A percentile compares a stretch with the other conserved stretches of the same genome.
phyloP scores from a whole-genome alignment of 2,797 vertebrate species.

The Lepus townsendii region DNA sequence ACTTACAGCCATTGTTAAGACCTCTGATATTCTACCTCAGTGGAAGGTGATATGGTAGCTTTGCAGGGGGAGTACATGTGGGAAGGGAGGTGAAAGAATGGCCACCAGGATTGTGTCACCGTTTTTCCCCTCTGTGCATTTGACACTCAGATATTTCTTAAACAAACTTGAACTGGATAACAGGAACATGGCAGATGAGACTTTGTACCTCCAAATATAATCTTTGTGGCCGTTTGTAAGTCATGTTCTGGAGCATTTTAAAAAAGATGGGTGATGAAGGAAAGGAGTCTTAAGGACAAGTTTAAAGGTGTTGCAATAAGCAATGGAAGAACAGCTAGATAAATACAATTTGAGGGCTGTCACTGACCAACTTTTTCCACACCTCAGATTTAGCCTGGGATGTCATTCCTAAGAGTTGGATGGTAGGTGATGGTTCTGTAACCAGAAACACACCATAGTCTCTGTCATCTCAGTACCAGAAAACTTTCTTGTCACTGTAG shows the following conservation, averaged over 20 bases:
- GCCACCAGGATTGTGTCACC: background rate
- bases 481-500: background rate
- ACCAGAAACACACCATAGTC: background rate
- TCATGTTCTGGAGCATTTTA: background rate
- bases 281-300: background rate
- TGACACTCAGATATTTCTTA: background rate
- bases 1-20: background rate
- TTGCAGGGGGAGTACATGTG: background rate
- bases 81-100: background rate
- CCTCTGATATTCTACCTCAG: background rate
- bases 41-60: accelerated
- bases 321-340: background rate
- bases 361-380: background rate
- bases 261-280: background rate
- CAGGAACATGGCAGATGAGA: background rate
- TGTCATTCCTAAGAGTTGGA: background rate
- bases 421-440: background rate
- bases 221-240: background rate
- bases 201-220: background rate
- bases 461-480: background rate
- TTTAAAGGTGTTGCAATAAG: background rate
- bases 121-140: background rate
- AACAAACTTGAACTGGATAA: background rate
- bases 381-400: background rate
- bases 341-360: background rate